Evolutionary conservation across 2,797 vertebrate species (phyloP).

Genomic region (Danionella dracula): DNA sequence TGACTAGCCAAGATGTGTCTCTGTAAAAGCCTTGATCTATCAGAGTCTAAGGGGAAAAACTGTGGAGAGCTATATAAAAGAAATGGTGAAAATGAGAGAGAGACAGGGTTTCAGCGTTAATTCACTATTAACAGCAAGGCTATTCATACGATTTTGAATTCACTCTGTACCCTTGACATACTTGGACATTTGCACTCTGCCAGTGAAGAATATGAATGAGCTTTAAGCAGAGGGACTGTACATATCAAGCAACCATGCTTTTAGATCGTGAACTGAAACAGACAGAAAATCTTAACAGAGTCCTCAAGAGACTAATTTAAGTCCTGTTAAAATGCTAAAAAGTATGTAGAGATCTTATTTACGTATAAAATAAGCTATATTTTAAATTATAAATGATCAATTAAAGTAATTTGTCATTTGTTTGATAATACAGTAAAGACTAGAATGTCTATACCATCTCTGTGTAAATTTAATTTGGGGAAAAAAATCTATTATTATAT

Average conservation of each 20-base stretch:
- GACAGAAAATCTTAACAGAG: not conserved
- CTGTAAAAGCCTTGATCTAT: slow-evolving; percentile 7
- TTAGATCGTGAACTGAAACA: slow-evolving; percentile 6
- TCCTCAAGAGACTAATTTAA: not conserved
- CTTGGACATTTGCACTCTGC: not conserved
- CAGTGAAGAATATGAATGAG: not conserved
- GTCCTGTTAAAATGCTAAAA: slow-evolving; percentile 1
- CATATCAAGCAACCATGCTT: not conserved
- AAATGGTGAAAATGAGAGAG: slow-evolving; percentile 12
- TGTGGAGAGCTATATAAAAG: slow-evolving; percentile 3
- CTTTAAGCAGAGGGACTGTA: not conserved
- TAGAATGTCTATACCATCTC: no score
- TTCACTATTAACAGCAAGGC: slow-evolving; percentile 14
- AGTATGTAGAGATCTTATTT: slow-evolving; percentile 51
- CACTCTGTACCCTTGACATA: slow-evolving; percentile 1
- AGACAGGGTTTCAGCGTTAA: not conserved
- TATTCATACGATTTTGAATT: not conserved
- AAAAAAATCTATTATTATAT: no score
- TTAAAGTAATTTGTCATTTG: no score
- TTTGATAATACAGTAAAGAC: no score
- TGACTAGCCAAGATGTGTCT: slow-evolving; percentile 3
- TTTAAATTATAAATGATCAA: no score
- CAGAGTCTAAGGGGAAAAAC: not conserved
- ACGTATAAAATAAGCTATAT: slow-evolving; percentile 45
- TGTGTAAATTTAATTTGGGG: no score